These are phyloP conservation scores for Ictalurus punctatus DNA, from an alignment of 2,113 vertebrate genomes.

Conservation along the genomic window DNA sequence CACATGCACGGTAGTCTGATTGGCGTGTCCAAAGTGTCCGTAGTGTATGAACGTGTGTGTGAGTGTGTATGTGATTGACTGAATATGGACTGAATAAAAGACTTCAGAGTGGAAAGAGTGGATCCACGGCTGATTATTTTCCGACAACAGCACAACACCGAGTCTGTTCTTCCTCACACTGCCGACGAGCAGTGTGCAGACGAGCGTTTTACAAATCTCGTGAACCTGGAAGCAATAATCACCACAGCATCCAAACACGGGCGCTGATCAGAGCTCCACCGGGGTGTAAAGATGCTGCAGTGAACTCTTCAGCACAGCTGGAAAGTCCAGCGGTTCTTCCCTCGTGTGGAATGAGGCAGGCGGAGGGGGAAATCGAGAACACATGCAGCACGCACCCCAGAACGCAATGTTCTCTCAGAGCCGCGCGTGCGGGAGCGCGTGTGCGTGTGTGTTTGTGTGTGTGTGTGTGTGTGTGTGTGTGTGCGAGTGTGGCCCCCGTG, in stretches of 20 bases:
- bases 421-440: not conserved
- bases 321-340: slow-evolving; percentile 22
- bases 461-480: not conserved
- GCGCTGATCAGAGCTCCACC: not conserved
- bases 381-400: slow-evolving; percentile 61
- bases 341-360: slow-evolving; percentile 20
- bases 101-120: not conserved
- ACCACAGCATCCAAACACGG: not conserved
- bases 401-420: slow-evolving; percentile 69
- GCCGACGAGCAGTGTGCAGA: no score
- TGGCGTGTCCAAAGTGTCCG: no score
- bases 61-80: no score
- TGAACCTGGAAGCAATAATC: not conserved
- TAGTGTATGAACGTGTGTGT: no score
- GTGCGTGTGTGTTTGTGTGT: not conserved
- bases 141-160: not conserved
- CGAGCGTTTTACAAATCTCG: not conserved
- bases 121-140: not conserved
- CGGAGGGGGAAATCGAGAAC: slow-evolving; percentile 60
- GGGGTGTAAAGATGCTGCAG: not conserved
- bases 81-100: not conserved
- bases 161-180: not conserved
- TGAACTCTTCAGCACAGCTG: not conserved
- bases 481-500: not conserved
- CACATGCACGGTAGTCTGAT: no score